Conservation (phyloP, 2,888 invertebrate species). For the Tetramorium bicarinatum region DNA sequence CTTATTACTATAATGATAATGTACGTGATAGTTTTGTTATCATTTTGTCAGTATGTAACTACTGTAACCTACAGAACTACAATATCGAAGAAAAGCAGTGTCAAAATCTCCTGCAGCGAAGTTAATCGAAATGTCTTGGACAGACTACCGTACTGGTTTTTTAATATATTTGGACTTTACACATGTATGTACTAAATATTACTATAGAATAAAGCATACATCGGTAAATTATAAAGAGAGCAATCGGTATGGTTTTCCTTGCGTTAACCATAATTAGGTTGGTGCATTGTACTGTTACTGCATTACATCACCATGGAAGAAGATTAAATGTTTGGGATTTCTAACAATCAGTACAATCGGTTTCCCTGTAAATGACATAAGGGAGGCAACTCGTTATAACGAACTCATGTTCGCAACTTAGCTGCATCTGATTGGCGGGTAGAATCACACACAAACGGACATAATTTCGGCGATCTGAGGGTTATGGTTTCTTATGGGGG, state of each 20-base stretch:
- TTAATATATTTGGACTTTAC: slow-evolving; percentile 47
- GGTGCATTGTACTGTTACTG: neutral
- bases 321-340: slow-evolving; percentile 35
- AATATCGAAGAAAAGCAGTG: slow-evolving; percentile 54
- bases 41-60: neutral
- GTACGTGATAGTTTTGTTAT: neutral
- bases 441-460: slow-evolving; percentile 82
- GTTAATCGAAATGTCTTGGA: slow-evolving; percentile 85
- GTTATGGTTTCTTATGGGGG: slow-evolving; percentile 73
- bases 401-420: slow-evolving; percentile 63
- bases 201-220: neutral
- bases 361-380: slow-evolving; percentile 47
- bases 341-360: neutral
- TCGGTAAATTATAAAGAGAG: neutral
- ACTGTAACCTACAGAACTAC: neutral
- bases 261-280: neutral
- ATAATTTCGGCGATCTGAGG: slow-evolving; percentile 79
- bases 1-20: slow-evolving; percentile 9
- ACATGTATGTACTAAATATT: slow-evolving; percentile 24
- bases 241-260: neutral
- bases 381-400: slow-evolving; percentile 70
- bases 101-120: slow-evolving; percentile 77
- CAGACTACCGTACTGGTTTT: slow-evolving; percentile 78
- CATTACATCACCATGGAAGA: neutral
- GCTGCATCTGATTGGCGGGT: slow-evolving; percentile 77